Conservation (phyloP, 2,888 invertebrate genomes). For the Tetragonula carbonaria region DNA sequence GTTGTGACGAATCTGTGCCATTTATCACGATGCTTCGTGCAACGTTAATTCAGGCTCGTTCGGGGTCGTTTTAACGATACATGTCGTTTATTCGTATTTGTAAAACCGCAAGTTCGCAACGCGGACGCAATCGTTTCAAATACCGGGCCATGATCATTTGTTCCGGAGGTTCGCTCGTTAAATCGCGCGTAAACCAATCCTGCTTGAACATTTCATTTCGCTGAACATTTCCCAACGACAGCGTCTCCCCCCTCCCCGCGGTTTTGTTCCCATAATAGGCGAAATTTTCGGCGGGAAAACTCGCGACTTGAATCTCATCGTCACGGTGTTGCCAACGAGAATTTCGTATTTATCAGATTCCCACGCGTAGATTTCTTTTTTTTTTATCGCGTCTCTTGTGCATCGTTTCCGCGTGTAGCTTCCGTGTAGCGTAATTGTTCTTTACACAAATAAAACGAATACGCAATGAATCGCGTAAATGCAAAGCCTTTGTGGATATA, state of each 20-base stretch:
- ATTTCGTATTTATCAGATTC: background rate
- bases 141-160: slow-evolving; percentile 3
- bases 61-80: too few species aligned
- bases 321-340: background rate
- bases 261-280: background rate
- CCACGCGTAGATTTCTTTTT: background rate
- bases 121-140: background rate
- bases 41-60: background rate
- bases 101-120: background rate
- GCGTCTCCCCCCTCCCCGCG: background rate
- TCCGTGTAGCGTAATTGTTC: background rate
- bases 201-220: background rate
- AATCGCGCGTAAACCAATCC: slow-evolving; percentile 6
- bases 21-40: background rate
- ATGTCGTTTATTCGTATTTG: background rate
- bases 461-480: too few species aligned
- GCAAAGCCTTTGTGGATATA: too few species aligned
- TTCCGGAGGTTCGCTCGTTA: background rate
- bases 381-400: background rate
- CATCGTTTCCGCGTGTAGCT: too few species aligned
- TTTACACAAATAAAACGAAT: background rate
- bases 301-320: background rate
- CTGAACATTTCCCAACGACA: background rate
- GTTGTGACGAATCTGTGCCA: slow-evolving; percentile 29
- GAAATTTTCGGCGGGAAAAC: background rate